Evolutionary conservation across 2,113 vertebrate genomes (phyloP).

Genomic region (Prunella himalayana): DNA sequence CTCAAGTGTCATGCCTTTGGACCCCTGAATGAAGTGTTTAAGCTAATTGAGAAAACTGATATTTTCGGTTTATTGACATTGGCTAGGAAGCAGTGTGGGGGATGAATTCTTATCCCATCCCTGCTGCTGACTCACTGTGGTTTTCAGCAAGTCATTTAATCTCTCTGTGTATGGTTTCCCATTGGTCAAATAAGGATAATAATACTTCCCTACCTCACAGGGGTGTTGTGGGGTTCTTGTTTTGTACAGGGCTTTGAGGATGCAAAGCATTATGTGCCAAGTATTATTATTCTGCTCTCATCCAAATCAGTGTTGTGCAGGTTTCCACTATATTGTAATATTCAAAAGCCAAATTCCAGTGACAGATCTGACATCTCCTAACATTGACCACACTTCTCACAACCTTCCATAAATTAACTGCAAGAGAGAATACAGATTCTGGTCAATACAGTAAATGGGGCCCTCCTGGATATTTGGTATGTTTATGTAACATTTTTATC

Average conservation of each 20-base stretch:
- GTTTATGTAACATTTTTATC: not conserved
- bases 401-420: slow-evolving; percentile 2
- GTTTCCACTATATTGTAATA: not conserved
- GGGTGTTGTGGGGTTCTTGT: slow-evolving; percentile 59
- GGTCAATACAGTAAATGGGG: not conserved
- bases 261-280: slow-evolving; percentile 5
- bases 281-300: slow-evolving; percentile 52
- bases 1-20: slow-evolving; percentile 68
- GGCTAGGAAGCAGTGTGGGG: slow-evolving; percentile 6
- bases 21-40: slow-evolving; percentile 71
- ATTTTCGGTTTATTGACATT: slow-evolving; percentile 80
- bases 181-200: slow-evolving; percentile 45
- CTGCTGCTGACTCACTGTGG: slow-evolving; percentile 8
- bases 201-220: slow-evolving; percentile 64
- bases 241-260: slow-evolving; percentile 38
- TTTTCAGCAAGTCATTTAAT: slow-evolving; percentile 24
- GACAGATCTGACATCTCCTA: slow-evolving; percentile 10
- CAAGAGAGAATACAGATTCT: not conserved
- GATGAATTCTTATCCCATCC: not conserved
- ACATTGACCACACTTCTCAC: not conserved
- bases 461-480: not conserved
- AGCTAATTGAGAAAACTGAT: slow-evolving; percentile 60
- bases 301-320: not conserved
- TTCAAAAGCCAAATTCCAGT: not conserved
- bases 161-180: slow-evolving; percentile 24